A percentile compares a stretch with the other conserved stretches of the same genome.
phyloP scores from a whole-genome alignment of 92 coral and sea anemone species.

The Plumapathes pennacea region DNA sequence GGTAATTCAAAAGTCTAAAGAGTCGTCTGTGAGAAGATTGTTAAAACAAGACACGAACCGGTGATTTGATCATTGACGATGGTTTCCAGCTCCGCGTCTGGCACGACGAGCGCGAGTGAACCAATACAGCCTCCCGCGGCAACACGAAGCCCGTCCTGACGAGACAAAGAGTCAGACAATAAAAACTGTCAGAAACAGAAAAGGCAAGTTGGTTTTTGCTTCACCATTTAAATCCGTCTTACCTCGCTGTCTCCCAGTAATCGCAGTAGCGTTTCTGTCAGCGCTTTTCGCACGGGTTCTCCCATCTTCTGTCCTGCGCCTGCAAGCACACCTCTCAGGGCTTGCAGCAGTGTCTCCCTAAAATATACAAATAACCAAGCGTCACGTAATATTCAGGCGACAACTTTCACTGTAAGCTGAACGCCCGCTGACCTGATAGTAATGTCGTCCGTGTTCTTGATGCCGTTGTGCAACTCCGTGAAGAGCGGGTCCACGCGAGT shows the following conservation, averaged over 20 bases:
- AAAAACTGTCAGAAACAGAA: too few relatives aligned
- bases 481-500: conserved; percentile 97
- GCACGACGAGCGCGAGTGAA: conserved; percentile 63
- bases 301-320: conserved; percentile 98
- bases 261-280: conserved; percentile 67
- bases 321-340: conserved; percentile 83
- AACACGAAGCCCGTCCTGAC: conserved; percentile 84
- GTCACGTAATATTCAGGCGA: neutral
- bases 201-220: too few relatives aligned
- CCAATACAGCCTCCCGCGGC: conserved; percentile 94
- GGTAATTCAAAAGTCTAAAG: neutral
- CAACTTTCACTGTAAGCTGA: neutral
- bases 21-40: neutral
- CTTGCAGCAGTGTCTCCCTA: conserved; percentile 93
- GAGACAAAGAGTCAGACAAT: neutral
- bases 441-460: conserved; percentile 93
- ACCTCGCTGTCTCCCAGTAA: conserved; percentile 91
- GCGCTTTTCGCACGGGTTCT: conserved; percentile 76
- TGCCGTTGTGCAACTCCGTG: conserved; percentile 94
- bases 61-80: conserved; percentile 68
- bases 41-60: conserved; percentile 37
- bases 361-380: neutral
- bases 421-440: conserved; percentile 65
- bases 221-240: conserved; percentile 1
- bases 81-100: conserved; percentile 75